Evolutionary conservation across 2,113 vertebrate genomes (phyloP).

Genomic region (Mionectes macconnelli): DNA sequence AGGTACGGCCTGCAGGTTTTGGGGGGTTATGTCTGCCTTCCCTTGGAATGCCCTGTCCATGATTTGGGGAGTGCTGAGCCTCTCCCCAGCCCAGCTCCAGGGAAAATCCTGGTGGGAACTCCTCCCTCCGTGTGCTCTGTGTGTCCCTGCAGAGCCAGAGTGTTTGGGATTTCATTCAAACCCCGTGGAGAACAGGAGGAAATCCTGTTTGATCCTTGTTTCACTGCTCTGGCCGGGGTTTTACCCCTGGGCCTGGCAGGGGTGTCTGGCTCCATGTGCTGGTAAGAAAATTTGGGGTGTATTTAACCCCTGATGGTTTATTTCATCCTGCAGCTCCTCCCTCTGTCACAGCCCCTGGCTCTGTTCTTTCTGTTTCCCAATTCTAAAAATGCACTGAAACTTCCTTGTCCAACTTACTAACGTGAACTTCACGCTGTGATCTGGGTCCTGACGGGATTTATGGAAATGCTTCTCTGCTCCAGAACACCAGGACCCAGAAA

Average conservation of each 20-base stretch:
- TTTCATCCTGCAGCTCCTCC: background rate
- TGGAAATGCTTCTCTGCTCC: background rate
- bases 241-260: background rate
- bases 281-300: background rate
- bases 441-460: background rate
- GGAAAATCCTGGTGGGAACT: background rate
- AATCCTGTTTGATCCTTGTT: background rate
- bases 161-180: background rate
- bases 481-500: background rate
- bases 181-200: accelerated
- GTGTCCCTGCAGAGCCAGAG: background rate
- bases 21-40: accelerated
- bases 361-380: background rate
- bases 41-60: accelerated
- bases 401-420: background rate
- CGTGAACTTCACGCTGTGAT: background rate
- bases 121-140: background rate
- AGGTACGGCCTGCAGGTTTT: constrained; percentile 31
- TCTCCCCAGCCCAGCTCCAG: no score
- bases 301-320: background rate
- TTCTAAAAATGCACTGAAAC: background rate
- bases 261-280: background rate
- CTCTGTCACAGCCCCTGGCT: background rate
- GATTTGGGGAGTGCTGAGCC: background rate
- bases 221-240: background rate